Percentiles rank a stretch among this genome's conserved stretches.
Evolutionary conservation across 2,797 vertebrate genomes (phyloP).

Genomic region (Artibeus jamaicensis): DNA sequence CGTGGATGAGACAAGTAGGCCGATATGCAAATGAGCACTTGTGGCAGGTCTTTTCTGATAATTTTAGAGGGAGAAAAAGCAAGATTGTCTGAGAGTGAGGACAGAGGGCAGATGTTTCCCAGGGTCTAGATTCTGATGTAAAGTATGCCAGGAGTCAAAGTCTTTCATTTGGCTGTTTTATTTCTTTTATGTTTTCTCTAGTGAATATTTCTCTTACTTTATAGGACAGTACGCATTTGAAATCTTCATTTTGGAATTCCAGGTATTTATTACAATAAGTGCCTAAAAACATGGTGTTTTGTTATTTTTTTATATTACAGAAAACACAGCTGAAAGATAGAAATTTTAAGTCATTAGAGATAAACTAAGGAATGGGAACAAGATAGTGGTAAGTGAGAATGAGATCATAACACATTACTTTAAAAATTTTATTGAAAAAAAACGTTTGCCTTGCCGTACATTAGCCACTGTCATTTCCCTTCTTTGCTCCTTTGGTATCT

Average conservation of each 20-base stretch:
- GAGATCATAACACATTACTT: not conserved
- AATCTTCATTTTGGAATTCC: slow-evolving; percentile 23
- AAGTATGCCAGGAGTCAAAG: not conserved
- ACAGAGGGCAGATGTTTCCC: not conserved
- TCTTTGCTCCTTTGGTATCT: not conserved
- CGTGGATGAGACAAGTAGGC: not conserved
- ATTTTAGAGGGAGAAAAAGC: not conserved
- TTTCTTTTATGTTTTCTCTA: slow-evolving; percentile 1
- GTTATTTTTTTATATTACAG: slow-evolving; percentile 26
- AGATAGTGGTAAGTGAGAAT: slow-evolving; percentile 25
- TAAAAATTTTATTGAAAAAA: not conserved
- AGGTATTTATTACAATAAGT: not conserved
- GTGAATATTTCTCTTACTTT: not conserved
- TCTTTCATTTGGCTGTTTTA: not conserved
- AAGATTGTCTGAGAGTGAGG: not conserved
- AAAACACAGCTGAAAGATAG: slow-evolving; percentile 50
- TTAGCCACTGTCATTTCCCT: not conserved
- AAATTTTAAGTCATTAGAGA: slow-evolving; percentile 44
- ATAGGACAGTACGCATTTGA: slow-evolving; percentile 6
- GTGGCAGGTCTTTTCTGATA: not conserved
- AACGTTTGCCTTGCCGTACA: not conserved
- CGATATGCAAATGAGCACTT: not conserved
- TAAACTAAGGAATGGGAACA: slow-evolving; percentile 37
- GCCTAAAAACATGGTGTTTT: slow-evolving; percentile 29
- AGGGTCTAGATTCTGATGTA: not conserved